phyloP scores from a whole-genome alignment of 2,797 vertebrate species.

The Taeniopygia guttata region DNA sequence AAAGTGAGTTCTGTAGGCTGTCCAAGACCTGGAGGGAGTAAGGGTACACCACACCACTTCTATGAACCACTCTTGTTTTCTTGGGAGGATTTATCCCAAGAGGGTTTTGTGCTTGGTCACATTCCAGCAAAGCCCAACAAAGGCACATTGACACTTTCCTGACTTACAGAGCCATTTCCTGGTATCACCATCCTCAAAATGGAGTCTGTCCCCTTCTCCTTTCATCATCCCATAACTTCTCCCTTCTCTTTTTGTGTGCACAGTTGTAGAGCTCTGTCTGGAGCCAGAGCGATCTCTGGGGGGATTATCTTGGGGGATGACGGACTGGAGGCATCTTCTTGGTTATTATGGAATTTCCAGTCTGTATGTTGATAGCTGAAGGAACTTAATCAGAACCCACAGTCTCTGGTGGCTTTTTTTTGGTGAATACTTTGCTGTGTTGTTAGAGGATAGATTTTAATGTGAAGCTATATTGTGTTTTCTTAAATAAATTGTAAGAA shows the following conservation, averaged over 20 bases:
- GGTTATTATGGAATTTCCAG: rapidly evolving
- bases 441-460: not conserved
- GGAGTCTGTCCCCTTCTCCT: not conserved
- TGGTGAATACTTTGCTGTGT: not conserved
- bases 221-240: not conserved
- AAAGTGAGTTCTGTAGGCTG: not conserved
- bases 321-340: not conserved
- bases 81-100: not conserved
- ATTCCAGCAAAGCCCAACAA: not conserved
- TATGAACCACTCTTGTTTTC: not conserved
- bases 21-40: not conserved
- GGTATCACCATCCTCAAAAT: not conserved
- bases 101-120: not conserved
- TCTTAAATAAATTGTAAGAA: not conserved
- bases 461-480: not conserved
- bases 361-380: not conserved
- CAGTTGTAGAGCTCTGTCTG: not conserved
- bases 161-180: rapidly evolving
- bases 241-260: not conserved
- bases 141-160: not conserved
- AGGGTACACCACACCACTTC: not conserved
- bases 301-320: not conserved
- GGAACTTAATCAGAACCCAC: not conserved
- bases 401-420: not conserved
- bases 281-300: not conserved